Evolutionary conservation across 2,797 vertebrate species (phyloP).

Genomic region (Pangasius krempfi): DNA sequence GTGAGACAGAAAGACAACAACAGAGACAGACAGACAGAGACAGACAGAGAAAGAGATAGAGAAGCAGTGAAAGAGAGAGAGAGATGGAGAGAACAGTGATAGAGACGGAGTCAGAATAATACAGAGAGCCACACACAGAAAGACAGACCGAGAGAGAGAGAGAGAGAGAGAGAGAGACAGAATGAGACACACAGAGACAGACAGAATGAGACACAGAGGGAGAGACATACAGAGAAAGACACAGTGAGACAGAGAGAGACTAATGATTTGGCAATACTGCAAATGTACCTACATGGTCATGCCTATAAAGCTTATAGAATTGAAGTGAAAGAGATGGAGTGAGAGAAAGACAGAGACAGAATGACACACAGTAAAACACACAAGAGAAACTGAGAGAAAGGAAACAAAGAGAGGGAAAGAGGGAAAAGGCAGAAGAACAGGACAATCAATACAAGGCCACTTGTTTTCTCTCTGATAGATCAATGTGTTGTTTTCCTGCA

Average conservation of each 20-base stretch:
- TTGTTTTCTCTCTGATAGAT: conserved; percentile 17
- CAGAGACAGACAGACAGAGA: background rate
- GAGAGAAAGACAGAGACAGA: background rate
- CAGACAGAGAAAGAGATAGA: background rate
- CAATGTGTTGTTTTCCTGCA: conserved; percentile 4
- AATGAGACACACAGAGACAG: background rate
- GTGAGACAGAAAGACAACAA: background rate
- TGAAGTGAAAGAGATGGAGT: background rate
- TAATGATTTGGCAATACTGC: background rate
- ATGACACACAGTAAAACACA: background rate
- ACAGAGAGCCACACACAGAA: background rate
- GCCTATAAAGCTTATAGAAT: background rate
- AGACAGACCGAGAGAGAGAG: background rate
- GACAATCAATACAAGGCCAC: conserved; percentile 11
- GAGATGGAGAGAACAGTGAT: background rate
- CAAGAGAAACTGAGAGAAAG: background rate
- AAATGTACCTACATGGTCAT: background rate
- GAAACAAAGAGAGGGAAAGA: conserved; percentile 4
- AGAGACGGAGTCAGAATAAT: background rate
- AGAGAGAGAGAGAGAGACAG: background rate
- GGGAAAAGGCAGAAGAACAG: conserved; percentile 19
- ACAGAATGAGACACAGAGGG: background rate
- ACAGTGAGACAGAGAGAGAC: background rate
- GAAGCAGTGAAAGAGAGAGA: background rate
- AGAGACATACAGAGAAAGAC: background rate